Conservation (phyloP, 2,888 invertebrate species). For the Microctonus brassicae region DNA sequence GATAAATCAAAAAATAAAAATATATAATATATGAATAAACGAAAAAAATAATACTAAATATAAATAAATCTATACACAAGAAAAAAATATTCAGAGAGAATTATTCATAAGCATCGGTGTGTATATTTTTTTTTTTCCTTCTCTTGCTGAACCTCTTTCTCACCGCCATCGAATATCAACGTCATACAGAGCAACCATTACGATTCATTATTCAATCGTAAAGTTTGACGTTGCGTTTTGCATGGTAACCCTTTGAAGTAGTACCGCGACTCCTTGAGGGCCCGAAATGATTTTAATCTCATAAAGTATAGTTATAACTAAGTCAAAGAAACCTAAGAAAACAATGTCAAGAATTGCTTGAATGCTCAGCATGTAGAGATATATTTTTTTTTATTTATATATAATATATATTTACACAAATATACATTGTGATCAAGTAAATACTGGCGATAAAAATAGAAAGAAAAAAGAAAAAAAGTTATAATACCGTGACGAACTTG, state of each 20-base stretch:
- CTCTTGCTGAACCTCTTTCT: constrained; percentile 12
- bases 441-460: not conserved
- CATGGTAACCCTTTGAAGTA: constrained; percentile 33
- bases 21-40: constrained; percentile 2
- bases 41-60: constrained; percentile 8
- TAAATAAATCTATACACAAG: no score
- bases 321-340: not conserved
- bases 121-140: constrained; percentile 12
- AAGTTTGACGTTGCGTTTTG: constrained; percentile 47
- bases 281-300: not conserved
- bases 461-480: not conserved
- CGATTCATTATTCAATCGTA: constrained; percentile 54
- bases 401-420: not conserved
- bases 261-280: constrained; percentile 19
- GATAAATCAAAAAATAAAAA: constrained; percentile 1
- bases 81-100: not conserved
- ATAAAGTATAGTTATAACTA: not conserved
- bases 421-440: not conserved
- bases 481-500: constrained; percentile 9
- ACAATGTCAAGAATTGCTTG: not conserved
- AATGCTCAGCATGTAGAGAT: not conserved
- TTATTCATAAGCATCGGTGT: not conserved
- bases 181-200: constrained; percentile 36
- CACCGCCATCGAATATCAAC: constrained; percentile 13
- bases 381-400: no score